These are phyloP conservation scores for Ericerus pela DNA, from an alignment of 1,140 invertebrate species.

Conservation along the genomic window DNA sequence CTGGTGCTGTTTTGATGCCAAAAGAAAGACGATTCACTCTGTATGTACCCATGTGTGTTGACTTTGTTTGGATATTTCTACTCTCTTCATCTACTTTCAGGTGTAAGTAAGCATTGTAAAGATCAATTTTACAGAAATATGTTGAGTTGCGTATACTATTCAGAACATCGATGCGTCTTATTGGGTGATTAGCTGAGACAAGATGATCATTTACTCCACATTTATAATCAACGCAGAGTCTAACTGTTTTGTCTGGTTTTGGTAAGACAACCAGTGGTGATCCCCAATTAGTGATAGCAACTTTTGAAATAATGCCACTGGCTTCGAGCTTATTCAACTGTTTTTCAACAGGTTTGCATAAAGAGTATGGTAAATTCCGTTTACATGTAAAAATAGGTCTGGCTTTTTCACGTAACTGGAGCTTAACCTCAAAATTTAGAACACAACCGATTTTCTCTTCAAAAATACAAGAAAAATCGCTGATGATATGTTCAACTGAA, in stretches of 20 bases:
- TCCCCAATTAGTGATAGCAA: not conserved
- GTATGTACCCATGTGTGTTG: constrained; percentile 28
- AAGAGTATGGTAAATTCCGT: not conserved
- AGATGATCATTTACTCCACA: not conserved
- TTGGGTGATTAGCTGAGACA: not conserved
- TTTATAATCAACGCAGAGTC: constrained; percentile 14
- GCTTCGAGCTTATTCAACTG: constrained; percentile 5
- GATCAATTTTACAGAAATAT: constrained; percentile 28
- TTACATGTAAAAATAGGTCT: constrained; percentile 10
- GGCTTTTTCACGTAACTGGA: not conserved
- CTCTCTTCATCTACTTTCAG: constrained; percentile 20
- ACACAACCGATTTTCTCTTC: not conserved
- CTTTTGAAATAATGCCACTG: not conserved
- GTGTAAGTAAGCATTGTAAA: constrained; percentile 31
- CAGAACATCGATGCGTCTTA: not conserved
- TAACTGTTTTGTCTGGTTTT: constrained; percentile 10
- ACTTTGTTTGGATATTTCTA: constrained; percentile 23
- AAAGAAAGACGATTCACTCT: constrained; percentile 28
- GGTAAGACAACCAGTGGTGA: not conserved
- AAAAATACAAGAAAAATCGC: not conserved
- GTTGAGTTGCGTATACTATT: not conserved
- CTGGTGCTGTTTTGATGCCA: constrained; percentile 26
- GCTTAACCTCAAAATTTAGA: not conserved
- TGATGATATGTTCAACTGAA: not conserved
- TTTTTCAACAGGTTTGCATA: not conserved